Evolutionary conservation across 2,888 invertebrate genomes (phyloP), one percentile per base, ranked within the genome.

Genomic region (Anarsia innoxiella): DNA sequence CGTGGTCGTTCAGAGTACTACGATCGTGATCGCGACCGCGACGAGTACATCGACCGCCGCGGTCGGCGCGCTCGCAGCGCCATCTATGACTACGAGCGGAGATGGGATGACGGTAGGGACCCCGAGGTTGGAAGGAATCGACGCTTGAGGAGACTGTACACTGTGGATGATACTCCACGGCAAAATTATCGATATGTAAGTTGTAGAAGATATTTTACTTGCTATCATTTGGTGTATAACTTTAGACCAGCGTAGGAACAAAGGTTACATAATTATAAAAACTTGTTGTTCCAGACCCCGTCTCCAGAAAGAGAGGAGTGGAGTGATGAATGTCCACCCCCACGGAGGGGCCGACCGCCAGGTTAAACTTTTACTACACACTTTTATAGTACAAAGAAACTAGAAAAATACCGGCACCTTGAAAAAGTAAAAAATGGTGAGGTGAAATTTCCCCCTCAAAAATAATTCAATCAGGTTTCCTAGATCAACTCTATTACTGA

Each of bases 271-370:
- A 19, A 19, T 19, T 5, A 19, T 19, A 8, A 19, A 19, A 19
- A 8, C 19, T 8, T 25, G 25, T 25, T 9, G n/a, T 25, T 25
- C n/a, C 50, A 83, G 83, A 62, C 72, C 0, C 80, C 79, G 1
- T 79, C 83, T 0, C 71, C 76, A 5, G 82, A 77, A 0, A 54
- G 70, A 45, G 83, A 79, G 3, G 80, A 82, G 0, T 84, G 78
- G 78, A 82, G 82, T 31, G 83, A 83, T 13, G n/a, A n/a, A n/a
- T n/a, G n/a, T n/a, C n/a, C n/a, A n/a, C n/a, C n/a, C n/a, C n/a
- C n/a, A n/a, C 19, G 80, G 77, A 27, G 55, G 59, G 0, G 60
- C 50, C 0, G 59, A n/a, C n/a, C n/a, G n/a, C n/a, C n/a, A n/a
- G n/a, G n/a, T n/a, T n/a, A n/a, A n/a, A n/a, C n/a, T n/a, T n/a